Evolutionary conservation across 2,888 invertebrate species (phyloP).

Genomic region (Archaeoteleia sp.): DNA sequence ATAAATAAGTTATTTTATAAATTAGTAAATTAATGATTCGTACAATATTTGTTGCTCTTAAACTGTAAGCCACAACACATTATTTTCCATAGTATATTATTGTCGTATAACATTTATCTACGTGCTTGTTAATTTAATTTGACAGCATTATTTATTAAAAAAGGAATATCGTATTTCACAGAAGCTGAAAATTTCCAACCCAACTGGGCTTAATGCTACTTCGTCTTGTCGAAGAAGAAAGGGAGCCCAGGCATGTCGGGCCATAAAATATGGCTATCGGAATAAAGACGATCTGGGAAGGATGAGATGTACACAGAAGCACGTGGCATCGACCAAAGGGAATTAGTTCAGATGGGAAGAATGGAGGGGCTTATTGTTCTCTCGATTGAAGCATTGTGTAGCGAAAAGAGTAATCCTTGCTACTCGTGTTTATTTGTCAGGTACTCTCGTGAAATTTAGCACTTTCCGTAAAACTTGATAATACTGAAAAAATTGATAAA

Average conservation of each 20-base stretch:
- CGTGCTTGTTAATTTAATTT: neutral
- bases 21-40: too few relatives aligned
- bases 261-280: constrained; percentile 3
- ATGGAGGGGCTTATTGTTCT: neutral
- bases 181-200: constrained; percentile 6
- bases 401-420: too few relatives aligned
- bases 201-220: neutral
- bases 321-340: constrained; percentile 3
- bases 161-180: neutral
- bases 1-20: too few relatives aligned
- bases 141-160: too few relatives aligned
- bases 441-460: too few relatives aligned
- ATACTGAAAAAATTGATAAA: too few relatives aligned
- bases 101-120: neutral
- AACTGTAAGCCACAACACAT: too few relatives aligned
- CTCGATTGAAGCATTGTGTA: too few relatives aligned
- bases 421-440: too few relatives aligned
- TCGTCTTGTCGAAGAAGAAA: constrained; percentile 3
- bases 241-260: neutral
- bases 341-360: constrained; percentile 5
- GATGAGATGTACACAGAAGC: neutral
- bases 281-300: constrained; percentile 5
- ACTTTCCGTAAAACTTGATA: too few relatives aligned
- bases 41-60: too few relatives aligned
- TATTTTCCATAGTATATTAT: too few relatives aligned